Base-by-base conservation (phyloP, 2,113 vertebrate species). In the Elaphurus davidianus region DNA sequence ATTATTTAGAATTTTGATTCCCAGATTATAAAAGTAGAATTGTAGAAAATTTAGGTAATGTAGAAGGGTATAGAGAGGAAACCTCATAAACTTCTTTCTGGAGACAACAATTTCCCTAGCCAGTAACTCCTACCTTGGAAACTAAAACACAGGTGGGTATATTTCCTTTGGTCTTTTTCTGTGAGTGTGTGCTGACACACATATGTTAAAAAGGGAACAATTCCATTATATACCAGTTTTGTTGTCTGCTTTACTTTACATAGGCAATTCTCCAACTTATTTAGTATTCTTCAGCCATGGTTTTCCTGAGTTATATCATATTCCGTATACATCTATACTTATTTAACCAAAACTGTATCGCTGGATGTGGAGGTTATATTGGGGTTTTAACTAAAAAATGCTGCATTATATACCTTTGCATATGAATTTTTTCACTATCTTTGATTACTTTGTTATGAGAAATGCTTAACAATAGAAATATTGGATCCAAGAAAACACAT, bases 1-100 rank as follows among this genome's bases (percentile, higher is more conserved):
- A 43, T 55, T 91, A 59, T 52, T 90, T 89, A 85, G 36, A 78
- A 47, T 36, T 76, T 64, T 94, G 86, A 79, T 94, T 97, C 83
- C 45, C 36, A 11, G n/a, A 33, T 59, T 92, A 3, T 82, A 87
- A 87, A 96, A 90, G 45, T 89, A 93, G 52, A 92, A 95, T 87
- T 57, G 10, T 33, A 94, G 79, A 92, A 90, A 96, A 62, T 62
- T 60, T 79, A 95, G 40, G 43, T 78, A 50, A 43, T 7, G 36
- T 81, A 81, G 45, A 45, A 91, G 7, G 21, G 13, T 67, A 64
- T 36, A 23, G 47, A 95, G 30, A 47, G 78, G 60, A 96, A 95
- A 74, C 10, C 43, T 57, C 54, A 57, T 79, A 74, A 64, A 64
- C n/a, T 52, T 79, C 60, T 91, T 90, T 45, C 23, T n/a, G 17